A percentile compares a stretch with the other conserved stretches of the same genome.
phyloP scores from a whole-genome alignment of 2,888 invertebrate genomes.

The Ctenicera cuprea region DNA sequence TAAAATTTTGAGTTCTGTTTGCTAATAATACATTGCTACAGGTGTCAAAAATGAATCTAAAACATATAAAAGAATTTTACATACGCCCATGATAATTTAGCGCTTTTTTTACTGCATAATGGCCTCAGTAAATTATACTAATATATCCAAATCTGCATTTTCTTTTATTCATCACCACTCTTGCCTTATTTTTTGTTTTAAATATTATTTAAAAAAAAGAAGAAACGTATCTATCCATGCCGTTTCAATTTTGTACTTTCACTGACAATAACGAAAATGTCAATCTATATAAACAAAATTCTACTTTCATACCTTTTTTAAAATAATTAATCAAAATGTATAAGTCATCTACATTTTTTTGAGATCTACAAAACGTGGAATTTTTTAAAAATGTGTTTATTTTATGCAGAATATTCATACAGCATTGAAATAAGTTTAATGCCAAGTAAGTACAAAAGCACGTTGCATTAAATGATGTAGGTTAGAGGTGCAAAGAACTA shows the following conservation, averaged over 20 bases:
- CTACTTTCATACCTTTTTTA: neutral
- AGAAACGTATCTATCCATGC: neutral
- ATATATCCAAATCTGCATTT: neutral
- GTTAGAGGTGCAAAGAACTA: slow-evolving; percentile 62
- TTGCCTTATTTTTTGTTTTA: too few relatives aligned
- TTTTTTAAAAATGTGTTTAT: too few relatives aligned
- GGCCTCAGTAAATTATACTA: slow-evolving; percentile 7
- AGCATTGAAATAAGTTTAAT: neutral
- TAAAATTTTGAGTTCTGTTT: neutral
- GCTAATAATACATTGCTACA: neutral
- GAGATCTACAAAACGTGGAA: too few relatives aligned
- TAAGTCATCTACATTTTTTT: too few relatives aligned
- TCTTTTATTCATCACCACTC: neutral
- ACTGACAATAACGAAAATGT: slow-evolving; percentile 9
- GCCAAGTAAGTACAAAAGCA: slow-evolving; percentile 1
- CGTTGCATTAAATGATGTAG: slow-evolving; percentile 59
- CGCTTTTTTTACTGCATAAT: neutral
- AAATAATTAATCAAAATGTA: slow-evolving; percentile 1
- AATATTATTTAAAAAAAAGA: neutral
- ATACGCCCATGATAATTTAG: slow-evolving; percentile 20
- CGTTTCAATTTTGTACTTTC: slow-evolving; percentile 8
- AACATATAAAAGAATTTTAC: neutral
- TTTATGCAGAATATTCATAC: too few relatives aligned
- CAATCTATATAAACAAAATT: neutral
- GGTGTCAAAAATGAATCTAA: neutral